A percentile compares a stretch with the other conserved stretches of the same genome.
These are phyloP conservation scores for Lagopus muta DNA, from an alignment of 2,113 vertebrate species.

Conservation along the genomic window DNA sequence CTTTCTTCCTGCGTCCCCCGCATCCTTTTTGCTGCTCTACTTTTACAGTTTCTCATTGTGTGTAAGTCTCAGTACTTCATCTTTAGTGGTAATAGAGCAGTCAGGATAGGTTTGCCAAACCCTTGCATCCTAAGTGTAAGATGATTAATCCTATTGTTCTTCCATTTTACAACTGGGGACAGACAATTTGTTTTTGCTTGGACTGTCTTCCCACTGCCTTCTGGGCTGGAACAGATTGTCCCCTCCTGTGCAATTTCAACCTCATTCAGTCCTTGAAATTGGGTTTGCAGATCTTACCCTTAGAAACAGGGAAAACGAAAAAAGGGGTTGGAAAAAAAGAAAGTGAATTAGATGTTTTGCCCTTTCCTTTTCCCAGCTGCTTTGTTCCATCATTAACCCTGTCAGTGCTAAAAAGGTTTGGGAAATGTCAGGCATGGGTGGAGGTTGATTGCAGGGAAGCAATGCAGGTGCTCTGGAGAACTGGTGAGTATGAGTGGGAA, in stretches of 20 bases:
- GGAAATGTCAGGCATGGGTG: neutral
- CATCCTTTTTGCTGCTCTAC: neutral
- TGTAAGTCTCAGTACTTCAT: neutral
- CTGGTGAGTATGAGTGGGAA: neutral
- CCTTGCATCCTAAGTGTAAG: neutral
- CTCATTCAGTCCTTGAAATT: neutral
- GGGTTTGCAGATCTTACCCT: neutral
- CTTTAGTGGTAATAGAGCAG: neutral
- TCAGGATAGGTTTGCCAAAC: conserved; percentile 11
- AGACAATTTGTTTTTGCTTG: conserved; percentile 13
- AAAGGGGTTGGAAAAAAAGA: rapidly evolving
- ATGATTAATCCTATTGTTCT: conserved; percentile 19
- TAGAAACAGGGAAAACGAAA: rapidly evolving
- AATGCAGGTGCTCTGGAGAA: neutral
- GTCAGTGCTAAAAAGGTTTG: neutral
- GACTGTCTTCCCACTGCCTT: neutral
- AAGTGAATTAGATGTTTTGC: neutral
- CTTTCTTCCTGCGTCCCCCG: neutral
- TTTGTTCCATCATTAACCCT: neutral
- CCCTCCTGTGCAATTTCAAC: neutral
- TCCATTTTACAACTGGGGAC: neutral
- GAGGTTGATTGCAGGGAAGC: neutral
- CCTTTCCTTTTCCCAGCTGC: neutral
- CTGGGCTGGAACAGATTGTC: conserved; percentile 7
- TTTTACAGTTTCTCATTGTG: neutral